A percentile compares a stretch with the other conserved stretches of the same genome.
These are phyloP conservation scores for Scophthalmus maximus DNA, from an alignment of 2,113 vertebrate species.

Conservation along the genomic window DNA sequence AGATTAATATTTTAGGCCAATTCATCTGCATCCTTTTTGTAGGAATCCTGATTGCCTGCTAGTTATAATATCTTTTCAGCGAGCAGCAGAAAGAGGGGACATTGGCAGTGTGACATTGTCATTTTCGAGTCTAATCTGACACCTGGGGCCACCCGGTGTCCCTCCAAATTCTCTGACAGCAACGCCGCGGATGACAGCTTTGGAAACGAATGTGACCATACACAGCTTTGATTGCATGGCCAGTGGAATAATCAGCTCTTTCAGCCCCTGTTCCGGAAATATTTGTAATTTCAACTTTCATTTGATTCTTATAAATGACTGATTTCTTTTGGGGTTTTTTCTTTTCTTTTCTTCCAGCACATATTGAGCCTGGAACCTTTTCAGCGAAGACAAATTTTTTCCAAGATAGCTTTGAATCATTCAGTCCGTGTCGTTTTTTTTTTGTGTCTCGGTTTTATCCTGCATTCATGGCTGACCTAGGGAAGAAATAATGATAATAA, in stretches of 20 bases:
- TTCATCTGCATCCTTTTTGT: slow-evolving; percentile 61
- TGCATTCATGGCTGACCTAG: slow-evolving; percentile 42
- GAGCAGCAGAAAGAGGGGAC: slow-evolving; percentile 29
- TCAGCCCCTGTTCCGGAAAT: slow-evolving; percentile 23
- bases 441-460: neutral
- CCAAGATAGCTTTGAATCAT: slow-evolving; percentile 22
- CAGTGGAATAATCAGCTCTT: slow-evolving; percentile 47
- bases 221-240: slow-evolving; percentile 47
- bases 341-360: neutral
- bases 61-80: slow-evolving; percentile 49
- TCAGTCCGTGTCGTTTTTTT: neutral
- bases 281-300: slow-evolving; percentile 43
- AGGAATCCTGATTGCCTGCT: slow-evolving; percentile 55
- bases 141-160: slow-evolving; percentile 68
- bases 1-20: slow-evolving; percentile 35
- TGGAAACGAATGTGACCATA: slow-evolving; percentile 17
- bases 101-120: slow-evolving; percentile 67
- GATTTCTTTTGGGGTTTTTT: no score
- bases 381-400: slow-evolving; percentile 15
- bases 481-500: neutral
- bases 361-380: slow-evolving; percentile 7
- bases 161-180: slow-evolving; percentile 56
- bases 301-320: slow-evolving; percentile 36
- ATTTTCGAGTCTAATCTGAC: slow-evolving; percentile 74
- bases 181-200: slow-evolving; percentile 60